Conservation (phyloP, 2,888 invertebrate species). For the Strigamia crassipes region DNA sequence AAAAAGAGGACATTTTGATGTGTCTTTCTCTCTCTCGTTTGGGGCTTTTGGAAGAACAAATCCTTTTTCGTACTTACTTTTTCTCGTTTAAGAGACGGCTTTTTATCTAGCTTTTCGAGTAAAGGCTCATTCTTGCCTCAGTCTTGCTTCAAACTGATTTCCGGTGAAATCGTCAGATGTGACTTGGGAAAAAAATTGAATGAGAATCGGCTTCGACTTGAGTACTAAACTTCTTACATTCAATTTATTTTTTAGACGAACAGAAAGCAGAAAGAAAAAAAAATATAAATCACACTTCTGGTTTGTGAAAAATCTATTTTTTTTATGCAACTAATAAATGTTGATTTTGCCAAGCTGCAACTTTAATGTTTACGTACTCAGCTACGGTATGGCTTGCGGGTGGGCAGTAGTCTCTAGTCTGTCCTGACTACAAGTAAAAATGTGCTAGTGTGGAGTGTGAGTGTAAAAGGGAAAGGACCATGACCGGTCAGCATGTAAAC, state of each 20-base stretch:
- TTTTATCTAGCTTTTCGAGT: not conserved
- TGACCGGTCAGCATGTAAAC: too few relatives aligned
- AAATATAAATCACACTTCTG: not conserved
- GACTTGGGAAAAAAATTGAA: not conserved
- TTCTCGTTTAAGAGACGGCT: conserved; percentile 2
- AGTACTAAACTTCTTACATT: not conserved
- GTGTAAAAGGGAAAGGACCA: too few relatives aligned
- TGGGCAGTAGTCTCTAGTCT: too few relatives aligned
- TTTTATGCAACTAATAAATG: too few relatives aligned
- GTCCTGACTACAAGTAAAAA: too few relatives aligned
- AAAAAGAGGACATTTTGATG: conserved; percentile 6
- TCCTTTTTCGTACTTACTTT: conserved; percentile 1
- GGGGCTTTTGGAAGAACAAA: conserved; percentile 15
- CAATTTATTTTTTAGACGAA: conserved; percentile 15
- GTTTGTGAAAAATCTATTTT: not conserved
- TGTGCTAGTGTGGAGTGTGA: too few relatives aligned
- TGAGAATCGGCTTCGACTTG: conserved; percentile 17
- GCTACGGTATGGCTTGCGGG: too few relatives aligned
- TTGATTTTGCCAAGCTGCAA: too few relatives aligned
- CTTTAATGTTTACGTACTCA: too few relatives aligned
- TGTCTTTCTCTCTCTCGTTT: not conserved
- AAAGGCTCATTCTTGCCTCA: not conserved
- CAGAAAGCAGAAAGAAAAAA: not conserved
- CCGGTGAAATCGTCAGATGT: conserved; percentile 29
- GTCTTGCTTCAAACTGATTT: conserved; percentile 12